Evolutionary conservation across 2,888 invertebrate species (phyloP), one percentile per base, ranked within the genome.

Genomic region (Ceratothoa steindachneri): DNA sequence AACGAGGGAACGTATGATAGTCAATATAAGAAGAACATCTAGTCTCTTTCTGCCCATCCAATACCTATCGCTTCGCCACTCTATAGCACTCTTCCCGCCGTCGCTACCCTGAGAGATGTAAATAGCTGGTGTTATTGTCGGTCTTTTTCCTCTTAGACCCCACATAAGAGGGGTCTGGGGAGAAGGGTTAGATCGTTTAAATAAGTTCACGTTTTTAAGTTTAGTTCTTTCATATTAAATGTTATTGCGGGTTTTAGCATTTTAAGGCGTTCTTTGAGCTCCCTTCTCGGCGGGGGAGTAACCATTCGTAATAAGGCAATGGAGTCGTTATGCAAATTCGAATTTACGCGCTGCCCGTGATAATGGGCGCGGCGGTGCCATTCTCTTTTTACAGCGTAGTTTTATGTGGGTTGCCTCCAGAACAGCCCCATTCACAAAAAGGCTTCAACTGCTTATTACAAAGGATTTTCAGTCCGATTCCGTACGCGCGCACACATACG

Each of bases 71-170:
- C n/a, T n/a, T n/a, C n/a, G n/a, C n/a, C n/a, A n/a, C n/a, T n/a
- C n/a, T n/a, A n/a, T n/a, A n/a, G n/a, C n/a, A n/a, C n/a, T n/a
- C n/a, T n/a, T n/a, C n/a, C n/a, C n/a, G n/a, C n/a, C n/a, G n/a
- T n/a, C n/a, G n/a, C n/a, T n/a, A n/a, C n/a, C n/a, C n/a, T n/a
- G n/a, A n/a, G n/a, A n/a, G n/a, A n/a, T n/a, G n/a, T n/a, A n/a
- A n/a, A n/a, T n/a, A n/a, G n/a, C n/a, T n/a, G n/a, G n/a, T 60
- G 60, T 60, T 60, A 60, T 60, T 60, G 60, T 60, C 60, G n/a
- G 60, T 60, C n/a, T n/a, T n/a, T n/a, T 60, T 12, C 22, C 12
- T 24, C 60, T 60, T 60, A 60, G 60, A 24, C 22, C 12, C 1
- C 24, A 24, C 60, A 22, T 22, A 24, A n/a, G n/a, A n/a, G n/a